phyloP scores from a whole-genome alignment of 2,797 vertebrate genomes.

The Acanthopagrus latus region DNA sequence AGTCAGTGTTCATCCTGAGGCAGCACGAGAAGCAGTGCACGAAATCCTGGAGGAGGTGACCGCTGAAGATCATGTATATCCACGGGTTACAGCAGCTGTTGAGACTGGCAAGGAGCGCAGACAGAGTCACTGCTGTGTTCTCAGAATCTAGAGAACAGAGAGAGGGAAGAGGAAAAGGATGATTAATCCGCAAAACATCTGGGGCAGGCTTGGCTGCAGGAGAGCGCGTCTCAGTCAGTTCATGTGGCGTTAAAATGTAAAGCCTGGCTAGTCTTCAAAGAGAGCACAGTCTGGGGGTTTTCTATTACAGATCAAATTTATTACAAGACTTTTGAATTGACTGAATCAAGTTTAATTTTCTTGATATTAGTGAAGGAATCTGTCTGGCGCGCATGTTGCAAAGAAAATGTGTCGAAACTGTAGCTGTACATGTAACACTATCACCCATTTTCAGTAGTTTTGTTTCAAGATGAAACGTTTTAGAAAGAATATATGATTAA shows the following conservation, averaged over 20 bases:
- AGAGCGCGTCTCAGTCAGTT: slow-evolving; percentile 21
- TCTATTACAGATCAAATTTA: background rate
- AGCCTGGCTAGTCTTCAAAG: background rate
- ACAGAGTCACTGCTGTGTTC: slow-evolving; percentile 91
- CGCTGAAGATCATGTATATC: slow-evolving; percentile 99
- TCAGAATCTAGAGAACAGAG: slow-evolving; percentile 89
- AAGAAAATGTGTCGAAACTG: background rate
- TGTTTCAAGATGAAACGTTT: background rate
- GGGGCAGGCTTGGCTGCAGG: slow-evolving; percentile 23
- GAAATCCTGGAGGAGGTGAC: slow-evolving; percentile 95
- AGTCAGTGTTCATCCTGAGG: slow-evolving; percentile 78
- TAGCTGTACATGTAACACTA: background rate
- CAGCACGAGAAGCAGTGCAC: slow-evolving; percentile 90
- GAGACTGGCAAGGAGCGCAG: slow-evolving; percentile 93
- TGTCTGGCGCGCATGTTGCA: background rate
- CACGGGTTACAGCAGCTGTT: slow-evolving; percentile 99
- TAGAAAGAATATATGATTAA: background rate
- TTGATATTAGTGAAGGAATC: background rate
- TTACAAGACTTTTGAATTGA: slow-evolving; percentile 1
- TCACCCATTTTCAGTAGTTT: background rate
- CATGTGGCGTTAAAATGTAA: slow-evolving; percentile 34
- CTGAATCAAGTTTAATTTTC: slow-evolving; percentile 1
- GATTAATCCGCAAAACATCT: slow-evolving; percentile 65
- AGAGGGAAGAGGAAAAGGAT: slow-evolving; percentile 41
- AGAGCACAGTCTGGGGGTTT: background rate